Base-by-base conservation (phyloP, 2,888 invertebrate genomes). In the Teleogryllus oceanicus region DNA sequence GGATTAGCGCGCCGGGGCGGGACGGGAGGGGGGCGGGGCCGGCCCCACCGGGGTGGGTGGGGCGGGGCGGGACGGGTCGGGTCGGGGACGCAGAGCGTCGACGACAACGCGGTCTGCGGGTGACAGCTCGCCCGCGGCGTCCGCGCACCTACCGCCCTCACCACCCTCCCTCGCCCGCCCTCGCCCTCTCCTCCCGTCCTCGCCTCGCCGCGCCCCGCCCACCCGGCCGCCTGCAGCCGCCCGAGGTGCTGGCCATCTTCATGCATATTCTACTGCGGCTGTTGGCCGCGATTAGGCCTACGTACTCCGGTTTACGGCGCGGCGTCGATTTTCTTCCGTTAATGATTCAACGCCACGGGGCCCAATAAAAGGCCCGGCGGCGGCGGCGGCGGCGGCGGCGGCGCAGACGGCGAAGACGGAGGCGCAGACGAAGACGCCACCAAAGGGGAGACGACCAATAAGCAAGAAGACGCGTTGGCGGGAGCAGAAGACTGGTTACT, bases 191-290 rank as follows among this genome's bases (percentile, higher is more conserved):
- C 49, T 77, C 49, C 18, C 11, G 13, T n/a, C 11, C 49, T 49
- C n/a, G n/a, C 21, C 20, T 18, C 62, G 50, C 11, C 49, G n/a
- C n/a, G n/a, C n/a, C 12, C 74, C 8, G n/a, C 24, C 21, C 49
- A 18, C 16, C 24, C 74, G 49, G 49, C 78, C 62, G 62, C 62
- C 62, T 12, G 62, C 4, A 62, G 16, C n/a, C 1, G 13, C 62
- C n/a, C 16, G 13, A 13, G 62, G 16, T 12, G 62, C 62, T n/a
- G 62, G n/a, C 62, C 62, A 62, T 62, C 62, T 62, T 62, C 62
- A 62, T 62, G 62, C 62, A 62, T 62, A 62, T 62, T 62, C 62
- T 62, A 62, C 62, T 18, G 62, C 62, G 62, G 62, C 62, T 62
- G 62, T 62, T 62, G 62, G 62, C 62, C 62, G 62, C 62, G 62